Conservation (phyloP, 2,797 vertebrate genomes). For the Ctenochaetus hawaiiensis region DNA sequence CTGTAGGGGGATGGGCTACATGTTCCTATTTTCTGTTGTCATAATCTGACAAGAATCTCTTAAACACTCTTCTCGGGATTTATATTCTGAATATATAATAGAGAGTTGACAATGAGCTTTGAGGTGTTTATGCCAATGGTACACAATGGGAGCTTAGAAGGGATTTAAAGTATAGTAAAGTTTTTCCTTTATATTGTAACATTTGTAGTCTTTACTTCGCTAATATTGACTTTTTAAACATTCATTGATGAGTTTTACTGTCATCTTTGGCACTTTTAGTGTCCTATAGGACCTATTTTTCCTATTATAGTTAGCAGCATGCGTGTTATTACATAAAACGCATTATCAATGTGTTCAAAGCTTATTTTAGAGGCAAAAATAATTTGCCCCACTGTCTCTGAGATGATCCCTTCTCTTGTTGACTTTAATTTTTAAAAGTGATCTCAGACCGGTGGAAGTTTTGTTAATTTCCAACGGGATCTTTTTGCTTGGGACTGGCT, state of each 20-base stretch:
- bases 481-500: neutral
- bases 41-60: slow-evolving; percentile 20
- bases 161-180: neutral
- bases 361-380: too few relatives aligned
- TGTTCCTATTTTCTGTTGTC: slow-evolving; percentile 47
- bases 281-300: slow-evolving; percentile 15
- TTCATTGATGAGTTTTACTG: neutral
- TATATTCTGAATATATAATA: slow-evolving; percentile 33
- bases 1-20: slow-evolving; percentile 28
- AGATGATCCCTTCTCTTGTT: neutral
- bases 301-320: neutral
- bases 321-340: neutral
- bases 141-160: too few relatives aligned
- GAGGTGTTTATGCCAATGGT: slow-evolving; percentile 13
- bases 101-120: slow-evolving; percentile 26
- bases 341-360: neutral
- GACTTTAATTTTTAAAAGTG: neutral
- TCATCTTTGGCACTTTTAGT: neutral
- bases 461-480: neutral
- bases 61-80: slow-evolving; percentile 18
- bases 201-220: slow-evolving; percentile 1
- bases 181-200: neutral
- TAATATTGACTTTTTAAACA: neutral
- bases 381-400: neutral
- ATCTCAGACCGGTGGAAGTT: slow-evolving; percentile 20